Conservation (phyloP, 1,140 invertebrate genomes). For the Chelonus insularis region DNA sequence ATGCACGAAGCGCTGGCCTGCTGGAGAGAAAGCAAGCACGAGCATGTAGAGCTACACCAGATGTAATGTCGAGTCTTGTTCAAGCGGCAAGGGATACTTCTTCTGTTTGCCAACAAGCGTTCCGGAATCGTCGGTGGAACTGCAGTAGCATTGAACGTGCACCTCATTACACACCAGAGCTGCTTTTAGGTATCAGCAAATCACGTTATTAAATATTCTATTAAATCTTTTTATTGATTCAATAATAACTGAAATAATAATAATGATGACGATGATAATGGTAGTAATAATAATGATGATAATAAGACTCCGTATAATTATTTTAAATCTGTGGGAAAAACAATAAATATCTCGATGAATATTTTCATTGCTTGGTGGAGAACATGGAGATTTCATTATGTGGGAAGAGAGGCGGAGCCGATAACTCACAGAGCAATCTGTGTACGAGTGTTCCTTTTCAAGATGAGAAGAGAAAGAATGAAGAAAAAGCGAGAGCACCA, state of each 20-base stretch:
- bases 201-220: neutral
- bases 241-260: too few relatives aligned
- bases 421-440: slow-evolving; percentile 27
- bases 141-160: slow-evolving; percentile 77
- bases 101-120: slow-evolving; percentile 72
- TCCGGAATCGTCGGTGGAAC: slow-evolving; percentile 79
- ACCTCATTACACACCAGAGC: slow-evolving; percentile 73
- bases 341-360: slow-evolving; percentile 28
- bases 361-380: slow-evolving; percentile 21
- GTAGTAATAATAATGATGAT: neutral
- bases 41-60: slow-evolving; percentile 66
- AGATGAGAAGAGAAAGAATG: slow-evolving; percentile 28
- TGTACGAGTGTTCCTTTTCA: slow-evolving; percentile 26
- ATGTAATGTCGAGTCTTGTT: slow-evolving; percentile 76
- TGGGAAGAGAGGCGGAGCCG: slow-evolving; percentile 28
- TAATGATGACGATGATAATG: neutral
- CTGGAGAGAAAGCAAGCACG: slow-evolving; percentile 67
- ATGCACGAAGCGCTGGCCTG: slow-evolving; percentile 60
- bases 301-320: neutral
- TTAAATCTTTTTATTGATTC: too few relatives aligned
- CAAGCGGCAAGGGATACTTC: slow-evolving; percentile 71
- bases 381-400: slow-evolving; percentile 25
- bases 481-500: slow-evolving; percentile 10
- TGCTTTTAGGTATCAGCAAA: slow-evolving; percentile 68
- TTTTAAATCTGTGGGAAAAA: slow-evolving; percentile 3